Base-by-base conservation (phyloP, 2,888 invertebrate genomes). In the Troides helena region DNA sequence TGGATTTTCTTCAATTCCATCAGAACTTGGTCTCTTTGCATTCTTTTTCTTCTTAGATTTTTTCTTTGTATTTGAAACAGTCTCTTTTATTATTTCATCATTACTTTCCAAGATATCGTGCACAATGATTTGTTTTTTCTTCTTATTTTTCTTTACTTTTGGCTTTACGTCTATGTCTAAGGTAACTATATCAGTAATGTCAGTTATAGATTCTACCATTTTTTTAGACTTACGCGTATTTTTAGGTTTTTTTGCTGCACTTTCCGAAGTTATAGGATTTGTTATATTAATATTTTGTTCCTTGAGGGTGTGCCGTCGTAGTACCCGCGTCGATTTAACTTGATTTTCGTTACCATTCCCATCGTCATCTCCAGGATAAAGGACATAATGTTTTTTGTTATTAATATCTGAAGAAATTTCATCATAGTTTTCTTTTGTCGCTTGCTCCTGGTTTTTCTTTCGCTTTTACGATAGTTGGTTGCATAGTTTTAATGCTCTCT, bases 331-430 rank as follows among this genome's bases (percentile, higher is more conserved):
- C 2, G 69, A 70, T 69, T 76, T 80, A 2, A 43, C 50, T 10
- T 76, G 72, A 36, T 60, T 74, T 14, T 77, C 77, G 2, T 74
- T 65, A n/a, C 70, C 69, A 59, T 63, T 71, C 4, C 66, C n/a
- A 21, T 85, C 84, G 57, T 86, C 85, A 21, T 85, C 82, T n/a
- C 78, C 78, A 3, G 90, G 90, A 70, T 84, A 88, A 71, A 75
- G 80, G 5, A 91, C 90, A 72, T 89, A 90, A 74, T 90, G 85
- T 76, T 1, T 84, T 84, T 74, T 86, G 86, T 65, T 85, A 87
- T 46, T 73, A 53, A 64, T 60, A 64, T 58, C 60, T 25, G 56
- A 72, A 18, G 76, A 76, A 0, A 73, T 17, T 50, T 77, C 74
- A 2, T 83, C 80, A 21, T 69, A 65, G 69, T 83, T 84, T 46